Evolutionary conservation across 2,113 vertebrate genomes (phyloP).

Genomic region (Hymenochirus boettgeri): DNA sequence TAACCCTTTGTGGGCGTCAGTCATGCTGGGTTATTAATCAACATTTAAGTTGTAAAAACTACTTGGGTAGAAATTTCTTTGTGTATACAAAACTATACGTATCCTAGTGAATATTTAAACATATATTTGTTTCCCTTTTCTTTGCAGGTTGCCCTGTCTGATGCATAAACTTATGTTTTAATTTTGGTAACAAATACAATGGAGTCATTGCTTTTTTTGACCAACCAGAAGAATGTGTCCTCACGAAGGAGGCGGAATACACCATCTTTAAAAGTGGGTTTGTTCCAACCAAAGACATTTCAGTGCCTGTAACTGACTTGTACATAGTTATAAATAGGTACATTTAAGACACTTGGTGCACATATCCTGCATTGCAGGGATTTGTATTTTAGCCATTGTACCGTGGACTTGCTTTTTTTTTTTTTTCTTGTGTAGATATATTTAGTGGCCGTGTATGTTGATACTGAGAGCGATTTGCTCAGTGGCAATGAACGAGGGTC

Average conservation of each 20-base stretch:
- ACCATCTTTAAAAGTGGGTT: constrained; percentile 90
- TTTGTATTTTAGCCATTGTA: constrained; percentile 37
- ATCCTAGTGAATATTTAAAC: too few relatives aligned
- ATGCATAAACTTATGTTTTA: constrained; percentile 67
- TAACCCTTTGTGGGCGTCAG: too few relatives aligned
- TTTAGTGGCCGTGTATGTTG: constrained; percentile 48
- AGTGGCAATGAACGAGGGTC: constrained; percentile 13
- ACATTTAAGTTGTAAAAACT: too few relatives aligned
- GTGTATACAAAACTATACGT: too few relatives aligned
- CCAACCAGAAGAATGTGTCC: constrained; percentile 63
- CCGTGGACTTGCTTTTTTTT: constrained; percentile 45
- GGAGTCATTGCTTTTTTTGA: constrained; percentile 81
- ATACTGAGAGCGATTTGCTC: constrained; percentile 5
- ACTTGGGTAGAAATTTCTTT: too few relatives aligned
- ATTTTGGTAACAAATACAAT: constrained; percentile 54
- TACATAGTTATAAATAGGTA: constrained; percentile 88
- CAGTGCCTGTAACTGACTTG: constrained; percentile 98
- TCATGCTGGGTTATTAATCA: too few relatives aligned
- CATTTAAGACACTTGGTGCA: constrained; percentile 65
- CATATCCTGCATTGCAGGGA: constrained; percentile 55
- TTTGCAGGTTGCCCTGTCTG: constrained; percentile 86
- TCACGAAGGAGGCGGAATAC: constrained; percentile 61
- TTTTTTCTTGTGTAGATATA: constrained; percentile 49
- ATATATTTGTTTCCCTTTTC: constrained; percentile 10
- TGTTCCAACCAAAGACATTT: constrained; percentile 99